Percentiles rank a stretch among this genome's conserved stretches.
phyloP scores from a whole-genome alignment of 2,113 vertebrate genomes.

The Crotalus horridus region DNA sequence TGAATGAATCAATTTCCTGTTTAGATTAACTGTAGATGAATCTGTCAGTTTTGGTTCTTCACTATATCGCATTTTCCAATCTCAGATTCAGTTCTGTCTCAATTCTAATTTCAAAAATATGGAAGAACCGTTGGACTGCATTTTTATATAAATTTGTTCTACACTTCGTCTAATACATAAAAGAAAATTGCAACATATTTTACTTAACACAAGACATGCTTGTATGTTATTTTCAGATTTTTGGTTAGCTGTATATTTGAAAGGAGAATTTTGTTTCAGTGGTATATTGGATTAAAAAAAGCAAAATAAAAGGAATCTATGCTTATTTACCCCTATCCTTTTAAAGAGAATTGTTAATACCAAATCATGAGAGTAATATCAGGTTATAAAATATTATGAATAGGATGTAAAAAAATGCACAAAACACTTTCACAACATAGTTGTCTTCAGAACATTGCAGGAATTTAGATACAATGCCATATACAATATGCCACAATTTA shows the following conservation, averaged over 20 bases:
- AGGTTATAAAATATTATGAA: neutral
- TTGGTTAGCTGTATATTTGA: neutral
- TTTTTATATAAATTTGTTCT: neutral
- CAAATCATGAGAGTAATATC: neutral
- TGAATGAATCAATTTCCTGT: neutral
- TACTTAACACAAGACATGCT: neutral
- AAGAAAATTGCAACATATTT: neutral
- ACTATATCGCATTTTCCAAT: neutral
- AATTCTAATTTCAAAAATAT: neutral
- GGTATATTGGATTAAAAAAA: neutral
- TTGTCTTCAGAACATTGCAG: neutral
- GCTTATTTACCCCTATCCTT: neutral
- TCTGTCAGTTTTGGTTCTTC: neutral
- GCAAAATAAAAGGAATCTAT: neutral
- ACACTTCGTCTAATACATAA: neutral
- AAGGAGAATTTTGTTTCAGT: neutral
- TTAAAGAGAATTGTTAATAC: neutral
- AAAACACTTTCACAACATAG: neutral
- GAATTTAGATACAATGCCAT: conserved; percentile 15
- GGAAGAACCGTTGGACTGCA: neutral
- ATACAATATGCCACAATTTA: neutral
- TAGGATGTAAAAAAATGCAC: neutral
- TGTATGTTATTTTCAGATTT: neutral
- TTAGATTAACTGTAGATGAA: neutral
- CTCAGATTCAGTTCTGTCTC: neutral